phyloP scores from a whole-genome alignment of 2,797 vertebrate genomes.

The Neoniphon sammara region DNA sequence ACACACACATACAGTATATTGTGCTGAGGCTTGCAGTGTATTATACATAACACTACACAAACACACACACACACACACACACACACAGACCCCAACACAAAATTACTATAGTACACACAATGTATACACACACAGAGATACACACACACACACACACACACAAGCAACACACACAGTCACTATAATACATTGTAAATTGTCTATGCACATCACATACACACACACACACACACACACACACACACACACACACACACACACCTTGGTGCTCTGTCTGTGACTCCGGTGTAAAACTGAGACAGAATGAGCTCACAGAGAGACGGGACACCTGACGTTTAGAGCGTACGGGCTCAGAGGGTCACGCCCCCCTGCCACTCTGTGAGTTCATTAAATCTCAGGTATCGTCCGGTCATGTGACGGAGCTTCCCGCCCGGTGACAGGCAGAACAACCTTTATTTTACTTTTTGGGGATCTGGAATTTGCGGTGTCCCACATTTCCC shows the following conservation, averaged over 20 bases:
- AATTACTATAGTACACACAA: constrained; percentile 1
- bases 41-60: neutral
- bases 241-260: neutral
- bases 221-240: constrained; percentile 20
- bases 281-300: constrained; percentile 30
- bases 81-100: neutral
- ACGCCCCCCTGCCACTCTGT: too few relatives aligned
- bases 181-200: too few relatives aligned
- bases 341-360: neutral
- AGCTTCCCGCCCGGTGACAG: too few relatives aligned
- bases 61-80: constrained; percentile 2
- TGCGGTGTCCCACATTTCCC: too few relatives aligned
- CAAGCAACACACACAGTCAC: too few relatives aligned
- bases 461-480: too few relatives aligned
- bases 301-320: constrained; percentile 3
- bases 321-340: constrained; percentile 16
- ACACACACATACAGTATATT: constrained; percentile 9
- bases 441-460: too few relatives aligned
- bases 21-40: neutral
- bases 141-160: too few relatives aligned
- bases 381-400: too few relatives aligned
- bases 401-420: too few relatives aligned
- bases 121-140: neutral
- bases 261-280: constrained; percentile 37
- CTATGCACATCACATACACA: too few relatives aligned